Evolutionary conservation across 1,140 invertebrate species (phyloP).

Genomic region (Agrilus planipennis): DNA sequence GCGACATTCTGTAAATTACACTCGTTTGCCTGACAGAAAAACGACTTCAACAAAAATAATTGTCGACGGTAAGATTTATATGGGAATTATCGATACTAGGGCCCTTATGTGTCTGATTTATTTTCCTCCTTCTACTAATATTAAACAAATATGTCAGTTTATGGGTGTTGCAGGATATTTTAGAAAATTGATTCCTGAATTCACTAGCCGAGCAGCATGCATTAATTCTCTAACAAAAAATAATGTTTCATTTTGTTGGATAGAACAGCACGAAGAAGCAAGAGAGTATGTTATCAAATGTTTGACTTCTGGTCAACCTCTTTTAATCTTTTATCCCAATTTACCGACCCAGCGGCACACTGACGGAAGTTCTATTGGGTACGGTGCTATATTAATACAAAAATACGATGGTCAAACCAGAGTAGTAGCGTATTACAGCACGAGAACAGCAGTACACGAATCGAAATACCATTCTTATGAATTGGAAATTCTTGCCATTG

Average conservation of each 20-base stretch:
- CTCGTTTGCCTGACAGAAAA: too few species aligned
- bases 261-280: constrained; percentile 16
- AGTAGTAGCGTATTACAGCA: constrained; percentile 24
- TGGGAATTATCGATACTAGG: too few species aligned
- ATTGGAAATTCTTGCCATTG: constrained; percentile 19
- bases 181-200: constrained; percentile 18
- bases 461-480: constrained; percentile 24
- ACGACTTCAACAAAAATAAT: too few species aligned
- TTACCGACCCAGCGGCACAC: too few species aligned
- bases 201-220: constrained; percentile 16
- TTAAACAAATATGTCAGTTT: constrained; percentile 5
- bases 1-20: too few species aligned
- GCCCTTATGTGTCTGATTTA: too few species aligned
- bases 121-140: constrained; percentile 13
- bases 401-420: constrained; percentile 11
- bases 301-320: constrained; percentile 16
- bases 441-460: constrained; percentile 18
- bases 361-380: constrained; percentile 6
- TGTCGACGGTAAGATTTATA: too few species aligned
- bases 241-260: constrained; percentile 17
- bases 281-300: constrained; percentile 17
- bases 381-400: constrained; percentile 11
- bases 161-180: constrained; percentile 22
- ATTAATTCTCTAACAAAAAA: constrained; percentile 20
- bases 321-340: constrained; percentile 20